Conservation (phyloP, 2,797 vertebrate genomes). For the Staurois parvus region DNA sequence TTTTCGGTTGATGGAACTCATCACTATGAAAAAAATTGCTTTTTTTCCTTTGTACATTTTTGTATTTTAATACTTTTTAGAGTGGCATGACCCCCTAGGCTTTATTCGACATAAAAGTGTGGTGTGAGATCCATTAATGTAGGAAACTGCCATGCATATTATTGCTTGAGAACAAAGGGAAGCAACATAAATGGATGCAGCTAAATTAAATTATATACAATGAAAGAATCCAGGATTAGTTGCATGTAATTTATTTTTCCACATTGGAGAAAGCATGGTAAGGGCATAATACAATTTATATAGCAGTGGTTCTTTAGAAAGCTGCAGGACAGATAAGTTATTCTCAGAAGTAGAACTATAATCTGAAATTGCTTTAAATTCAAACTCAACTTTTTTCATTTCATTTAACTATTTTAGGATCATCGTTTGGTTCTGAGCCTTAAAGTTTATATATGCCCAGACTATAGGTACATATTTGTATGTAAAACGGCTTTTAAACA, state of each 20-base stretch:
- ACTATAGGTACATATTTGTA: too few species aligned
- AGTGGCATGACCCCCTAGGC: background rate
- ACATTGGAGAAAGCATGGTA: constrained; percentile 8
- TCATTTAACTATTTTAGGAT: too few species aligned
- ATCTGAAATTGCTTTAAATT: background rate
- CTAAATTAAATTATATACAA: background rate
- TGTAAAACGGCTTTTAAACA: too few species aligned
- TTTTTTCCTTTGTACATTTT: background rate
- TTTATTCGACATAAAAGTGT: background rate
- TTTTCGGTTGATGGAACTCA: background rate
- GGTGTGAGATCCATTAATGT: background rate
- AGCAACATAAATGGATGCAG: background rate
- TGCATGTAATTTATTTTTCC: background rate
- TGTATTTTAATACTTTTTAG: background rate
- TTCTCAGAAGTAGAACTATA: background rate
- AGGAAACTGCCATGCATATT: background rate
- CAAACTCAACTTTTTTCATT: too few species aligned
- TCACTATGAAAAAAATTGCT: background rate
- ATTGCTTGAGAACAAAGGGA: background rate
- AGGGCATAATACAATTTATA: constrained; percentile 8
- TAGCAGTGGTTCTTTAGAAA: background rate
- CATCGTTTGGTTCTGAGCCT: too few species aligned
- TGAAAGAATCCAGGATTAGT: background rate
- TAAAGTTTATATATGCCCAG: too few species aligned
- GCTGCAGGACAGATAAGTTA: background rate